Conservation (phyloP, 1,140 invertebrate species). For the Temnothorax curvispinosus region DNA sequence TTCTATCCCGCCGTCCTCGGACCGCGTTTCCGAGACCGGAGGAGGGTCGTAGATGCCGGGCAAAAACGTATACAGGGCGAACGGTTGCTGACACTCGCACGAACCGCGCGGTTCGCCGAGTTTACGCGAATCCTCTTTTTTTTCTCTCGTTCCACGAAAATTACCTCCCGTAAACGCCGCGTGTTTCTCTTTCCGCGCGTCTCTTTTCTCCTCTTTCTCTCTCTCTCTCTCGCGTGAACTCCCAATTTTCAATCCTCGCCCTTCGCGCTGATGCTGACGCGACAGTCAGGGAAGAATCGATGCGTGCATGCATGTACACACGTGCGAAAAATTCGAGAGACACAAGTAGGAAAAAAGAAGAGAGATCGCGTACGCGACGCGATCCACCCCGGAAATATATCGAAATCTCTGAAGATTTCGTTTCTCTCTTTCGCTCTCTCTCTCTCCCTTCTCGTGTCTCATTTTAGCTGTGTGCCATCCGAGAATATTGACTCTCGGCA, state of each 20-base stretch:
- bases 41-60: slow-evolving; percentile 43
- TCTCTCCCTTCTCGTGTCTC: slow-evolving; percentile 31
- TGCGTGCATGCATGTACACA: not conserved
- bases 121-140: slow-evolving; percentile 60
- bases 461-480: slow-evolving; percentile 49
- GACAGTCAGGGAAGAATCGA: not conserved
- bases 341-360: not conserved
- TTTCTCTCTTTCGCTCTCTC: not conserved
- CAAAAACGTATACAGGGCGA: slow-evolving; percentile 4
- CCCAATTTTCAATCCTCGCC: slow-evolving; percentile 36
- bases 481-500: slow-evolving; percentile 58
- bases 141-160: slow-evolving; percentile 24
- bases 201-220: too few relatives aligned
- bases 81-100: slow-evolving; percentile 49
- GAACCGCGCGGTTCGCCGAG: slow-evolving; percentile 50
- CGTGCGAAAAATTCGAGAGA: slow-evolving; percentile 16
- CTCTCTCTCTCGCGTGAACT: not conserved
- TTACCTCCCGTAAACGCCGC: slow-evolving; percentile 41
- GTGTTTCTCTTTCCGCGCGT: not conserved
- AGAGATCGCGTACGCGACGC: not conserved
- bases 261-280: slow-evolving; percentile 14
- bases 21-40: slow-evolving; percentile 14
- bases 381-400: slow-evolving; percentile 13
- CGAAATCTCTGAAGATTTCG: slow-evolving; percentile 46
- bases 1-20: slow-evolving; percentile 33